Conservation (phyloP, 2,113 vertebrate species). For the Silurus glanis region DNA sequence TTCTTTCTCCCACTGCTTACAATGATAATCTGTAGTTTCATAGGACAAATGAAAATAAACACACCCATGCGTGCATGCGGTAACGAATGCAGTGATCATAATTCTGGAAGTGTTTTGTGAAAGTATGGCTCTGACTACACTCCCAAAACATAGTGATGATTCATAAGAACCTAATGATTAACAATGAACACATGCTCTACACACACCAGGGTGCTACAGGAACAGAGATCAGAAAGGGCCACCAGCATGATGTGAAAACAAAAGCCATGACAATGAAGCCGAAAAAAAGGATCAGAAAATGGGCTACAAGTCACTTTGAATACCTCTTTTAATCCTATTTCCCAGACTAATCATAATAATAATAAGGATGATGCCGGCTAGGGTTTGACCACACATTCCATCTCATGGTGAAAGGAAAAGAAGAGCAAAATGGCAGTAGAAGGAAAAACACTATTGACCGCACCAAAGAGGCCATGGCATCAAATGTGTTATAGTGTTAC, state of each 20-base stretch:
- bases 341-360: conserved; percentile 3
- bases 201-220: background rate
- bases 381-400: conserved; percentile 30
- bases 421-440: background rate
- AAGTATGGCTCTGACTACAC: conserved; percentile 56
- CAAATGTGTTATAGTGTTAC: conserved; percentile 52
- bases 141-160: conserved; percentile 64
- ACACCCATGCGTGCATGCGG: background rate
- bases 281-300: background rate
- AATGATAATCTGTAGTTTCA: background rate
- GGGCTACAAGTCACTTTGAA: background rate
- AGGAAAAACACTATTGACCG: conserved; percentile 33
- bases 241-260: conserved; percentile 8
- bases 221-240: background rate
- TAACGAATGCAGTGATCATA: conserved; percentile 1
- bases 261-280: background rate
- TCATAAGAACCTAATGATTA: conserved; percentile 53
- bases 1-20: background rate
- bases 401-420: conserved; percentile 29
- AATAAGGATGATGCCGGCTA: background rate
- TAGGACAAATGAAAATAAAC: background rate
- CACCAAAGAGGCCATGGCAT: conserved; percentile 25
- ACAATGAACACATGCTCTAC: conserved; percentile 39
- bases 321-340: background rate
- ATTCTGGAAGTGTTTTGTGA: conserved; percentile 15